Conservation (phyloP, 2,888 invertebrate genomes). For the Dynastes tityus region DNA sequence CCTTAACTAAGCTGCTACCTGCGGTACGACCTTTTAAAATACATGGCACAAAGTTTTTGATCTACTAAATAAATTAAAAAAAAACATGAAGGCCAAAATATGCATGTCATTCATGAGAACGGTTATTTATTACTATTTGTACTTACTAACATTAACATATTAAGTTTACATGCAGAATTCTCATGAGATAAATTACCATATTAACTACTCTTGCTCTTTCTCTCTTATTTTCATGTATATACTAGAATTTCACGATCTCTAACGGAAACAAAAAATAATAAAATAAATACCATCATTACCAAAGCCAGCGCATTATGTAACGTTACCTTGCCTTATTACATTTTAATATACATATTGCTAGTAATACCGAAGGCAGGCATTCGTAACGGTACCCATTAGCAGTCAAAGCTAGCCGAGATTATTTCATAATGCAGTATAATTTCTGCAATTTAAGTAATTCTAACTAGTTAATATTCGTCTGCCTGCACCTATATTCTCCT, state of each 20-base stretch:
- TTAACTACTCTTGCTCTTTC: too few species aligned
- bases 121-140: not conserved
- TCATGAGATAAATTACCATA: too few species aligned
- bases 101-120: not conserved
- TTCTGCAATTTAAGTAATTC: constrained; percentile 11
- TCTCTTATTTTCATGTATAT: too few species aligned
- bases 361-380: too few species aligned
- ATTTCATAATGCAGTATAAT: not conserved
- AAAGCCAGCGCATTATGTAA: too few species aligned
- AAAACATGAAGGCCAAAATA: not conserved
- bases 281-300: too few species aligned
- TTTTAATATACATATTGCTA: too few species aligned
- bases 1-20: not conserved
- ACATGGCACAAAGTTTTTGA: not conserved
- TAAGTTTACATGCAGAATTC: not conserved
- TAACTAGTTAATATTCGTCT: constrained; percentile 1
- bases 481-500: not conserved
- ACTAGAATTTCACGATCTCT: too few species aligned
- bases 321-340: too few species aligned
- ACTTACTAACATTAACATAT: not conserved
- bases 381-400: not conserved
- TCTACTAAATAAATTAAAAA: not conserved
- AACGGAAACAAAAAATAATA: too few species aligned
- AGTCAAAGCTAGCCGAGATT: constrained; percentile 2
- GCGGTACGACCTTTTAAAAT: not conserved